Evolutionary conservation across 2,797 vertebrate species (phyloP).

Genomic region (Silurus lanzhouensis): DNA sequence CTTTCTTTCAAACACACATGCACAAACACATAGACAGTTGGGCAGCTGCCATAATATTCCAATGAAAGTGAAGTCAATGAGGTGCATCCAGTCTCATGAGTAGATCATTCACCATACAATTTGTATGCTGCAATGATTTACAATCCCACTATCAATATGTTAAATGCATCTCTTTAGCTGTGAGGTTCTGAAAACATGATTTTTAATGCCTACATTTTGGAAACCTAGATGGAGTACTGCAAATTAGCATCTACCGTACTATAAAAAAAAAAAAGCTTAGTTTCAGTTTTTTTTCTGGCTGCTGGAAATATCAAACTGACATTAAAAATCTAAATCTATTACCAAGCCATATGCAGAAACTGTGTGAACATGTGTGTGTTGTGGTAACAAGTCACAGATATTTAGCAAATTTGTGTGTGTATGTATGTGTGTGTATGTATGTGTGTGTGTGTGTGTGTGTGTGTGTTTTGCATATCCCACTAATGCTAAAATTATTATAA

Average conservation of each 20-base stretch:
- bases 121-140: not conserved
- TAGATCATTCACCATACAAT: not conserved
- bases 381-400: conserved; percentile 18
- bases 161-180: not conserved
- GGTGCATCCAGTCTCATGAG: not conserved
- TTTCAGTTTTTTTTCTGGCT: not conserved
- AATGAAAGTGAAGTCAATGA: not conserved
- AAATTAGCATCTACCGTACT: not conserved
- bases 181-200: not conserved
- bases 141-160: not conserved
- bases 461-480: too few species aligned
- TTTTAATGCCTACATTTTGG: not conserved
- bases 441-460: too few species aligned
- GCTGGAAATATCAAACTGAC: not conserved
- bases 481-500: not conserved
- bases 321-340: not conserved
- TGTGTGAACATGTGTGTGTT: conserved; percentile 9
- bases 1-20: not conserved
- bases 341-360: not conserved
- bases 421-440: not conserved
- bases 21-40: not conserved
- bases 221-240: not conserved
- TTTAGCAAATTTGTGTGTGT: not conserved
- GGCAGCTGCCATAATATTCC: not conserved
- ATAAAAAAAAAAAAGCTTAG: not conserved